A percentile compares a stretch with the other conserved stretches of the same genome.
phyloP scores from a whole-genome alignment of 1,140 invertebrate genomes.

The Drosophila subobscura region DNA sequence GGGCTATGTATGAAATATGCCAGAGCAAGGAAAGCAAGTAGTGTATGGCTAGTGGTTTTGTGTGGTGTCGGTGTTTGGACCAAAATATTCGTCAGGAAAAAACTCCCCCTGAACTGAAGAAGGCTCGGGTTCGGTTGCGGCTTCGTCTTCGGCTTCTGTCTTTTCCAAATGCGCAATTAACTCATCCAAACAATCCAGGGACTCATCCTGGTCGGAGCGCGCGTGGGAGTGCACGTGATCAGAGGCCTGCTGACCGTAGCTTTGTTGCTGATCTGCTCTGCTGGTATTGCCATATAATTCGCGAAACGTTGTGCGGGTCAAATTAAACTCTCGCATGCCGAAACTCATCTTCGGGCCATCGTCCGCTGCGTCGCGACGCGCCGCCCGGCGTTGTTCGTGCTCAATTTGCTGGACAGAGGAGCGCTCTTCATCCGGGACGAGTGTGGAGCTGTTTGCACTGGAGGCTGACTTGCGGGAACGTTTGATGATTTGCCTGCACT shows the following conservation, averaged over 20 bases:
- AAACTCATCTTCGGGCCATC: conserved; percentile 55
- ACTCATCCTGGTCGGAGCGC: conserved; percentile 7
- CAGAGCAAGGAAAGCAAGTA: too few species aligned
- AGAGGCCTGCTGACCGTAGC: neutral
- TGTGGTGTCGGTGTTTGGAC: conserved; percentile 9
- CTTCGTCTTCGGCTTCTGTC: neutral
- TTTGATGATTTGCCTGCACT: conserved; percentile 84
- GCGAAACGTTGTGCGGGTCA: conserved; percentile 69
- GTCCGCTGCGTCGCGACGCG: conserved; percentile 53
- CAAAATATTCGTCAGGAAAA: conserved; percentile 16
- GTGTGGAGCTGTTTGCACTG: conserved; percentile 52
- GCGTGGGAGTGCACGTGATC: neutral
- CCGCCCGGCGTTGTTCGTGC: conserved; percentile 57
- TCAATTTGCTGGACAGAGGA: conserved; percentile 44
- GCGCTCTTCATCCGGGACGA: conserved; percentile 7
- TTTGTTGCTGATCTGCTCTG: conserved; percentile 18
- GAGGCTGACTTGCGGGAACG: conserved; percentile 62
- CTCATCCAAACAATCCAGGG: conserved; percentile 50
- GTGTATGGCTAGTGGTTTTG: too few species aligned
- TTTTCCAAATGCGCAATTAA: conserved; percentile 42
- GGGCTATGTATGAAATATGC: too few species aligned
- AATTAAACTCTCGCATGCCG: conserved; percentile 71
- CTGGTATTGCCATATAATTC: conserved; percentile 68
- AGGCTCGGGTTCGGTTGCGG: neutral
- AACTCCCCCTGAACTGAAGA: neutral